Evolutionary conservation across 2,113 vertebrate species (phyloP), one percentile per base, ranked within the genome.

Genomic region (Prietella phreatophila): DNA sequence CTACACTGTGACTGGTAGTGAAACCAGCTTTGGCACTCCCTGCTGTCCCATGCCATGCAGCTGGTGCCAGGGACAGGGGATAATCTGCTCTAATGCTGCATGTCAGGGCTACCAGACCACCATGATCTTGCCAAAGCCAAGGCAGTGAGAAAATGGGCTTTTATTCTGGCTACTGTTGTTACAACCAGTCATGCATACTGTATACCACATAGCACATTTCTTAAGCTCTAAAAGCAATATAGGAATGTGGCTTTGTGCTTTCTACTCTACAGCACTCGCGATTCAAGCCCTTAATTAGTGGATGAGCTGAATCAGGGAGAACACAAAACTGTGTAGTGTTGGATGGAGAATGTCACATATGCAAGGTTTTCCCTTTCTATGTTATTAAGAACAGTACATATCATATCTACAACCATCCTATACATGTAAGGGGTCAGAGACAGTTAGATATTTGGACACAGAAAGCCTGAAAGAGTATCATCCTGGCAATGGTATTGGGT

Each of bases 51-150:
- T 86, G 84, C 83, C 84, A 84, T 81, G 71, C 53, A 76, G 53
- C 36, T 55, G 50, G 80, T 55, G 85, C 88, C 80, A 89, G 73
- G 67, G 27, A 42, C 78, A 55, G 86, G 71, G 33, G 87, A 88
- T 90, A 90, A 92, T 92, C 89, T 90, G 67, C 84, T 85, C 76
- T 90, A 90, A 85, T 87, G 83, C 89, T 65, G 30, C 75, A 36
- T 69, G 69, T 55, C 85, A 81, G 25, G 82, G 50, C 65, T 82
- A 67, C 58, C 85, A 78, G 58, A 85, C 85, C 82, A 88, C 87
- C 76, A 73, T 73, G 60, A n/a, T 53, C 36, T 42, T 39, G 58
- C 50, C 22, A 76, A 75, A 83, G 86, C 55, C 39, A 87, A 61
- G 22, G 36, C 67, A 83, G 81, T 22, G 30, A n/a, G 39, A 86